Evolutionary conservation across 2,113 vertebrate genomes (phyloP).

Genomic region (Crotalus tigris): DNA sequence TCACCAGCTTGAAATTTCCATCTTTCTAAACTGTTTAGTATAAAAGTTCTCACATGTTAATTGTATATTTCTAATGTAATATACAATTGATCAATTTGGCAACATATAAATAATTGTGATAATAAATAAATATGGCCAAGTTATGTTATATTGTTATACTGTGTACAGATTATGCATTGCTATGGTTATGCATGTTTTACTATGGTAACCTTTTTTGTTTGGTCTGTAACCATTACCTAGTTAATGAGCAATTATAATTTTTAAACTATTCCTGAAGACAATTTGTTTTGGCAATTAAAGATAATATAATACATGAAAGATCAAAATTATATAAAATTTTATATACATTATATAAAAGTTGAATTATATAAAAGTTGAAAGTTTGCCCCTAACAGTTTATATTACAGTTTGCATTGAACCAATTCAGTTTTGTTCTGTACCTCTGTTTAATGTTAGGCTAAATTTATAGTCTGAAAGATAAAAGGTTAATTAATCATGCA

Average conservation of each 20-base stretch:
- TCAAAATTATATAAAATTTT: background rate
- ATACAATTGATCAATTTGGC: background rate
- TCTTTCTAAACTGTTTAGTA: background rate
- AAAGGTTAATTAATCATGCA: background rate
- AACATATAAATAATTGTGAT: background rate
- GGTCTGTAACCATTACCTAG: background rate
- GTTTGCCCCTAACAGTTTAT: background rate
- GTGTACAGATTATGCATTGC: background rate
- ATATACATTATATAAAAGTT: background rate
- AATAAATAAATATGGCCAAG: background rate
- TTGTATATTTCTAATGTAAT: background rate
- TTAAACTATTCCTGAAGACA: background rate
- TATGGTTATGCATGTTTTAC: background rate
- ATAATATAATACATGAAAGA: background rate
- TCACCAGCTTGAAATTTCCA: background rate
- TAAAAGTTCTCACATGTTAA: background rate
- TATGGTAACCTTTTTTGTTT: background rate
- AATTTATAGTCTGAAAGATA: background rate
- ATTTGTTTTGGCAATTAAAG: background rate
- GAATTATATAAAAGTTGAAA: background rate
- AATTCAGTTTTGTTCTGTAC: background rate
- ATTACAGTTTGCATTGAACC: background rate
- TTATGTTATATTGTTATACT: background rate
- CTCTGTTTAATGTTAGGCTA: background rate
- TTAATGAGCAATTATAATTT: background rate